Evolutionary conservation across 2,113 vertebrate genomes (phyloP).

Genomic region (Notiomystis cincta): DNA sequence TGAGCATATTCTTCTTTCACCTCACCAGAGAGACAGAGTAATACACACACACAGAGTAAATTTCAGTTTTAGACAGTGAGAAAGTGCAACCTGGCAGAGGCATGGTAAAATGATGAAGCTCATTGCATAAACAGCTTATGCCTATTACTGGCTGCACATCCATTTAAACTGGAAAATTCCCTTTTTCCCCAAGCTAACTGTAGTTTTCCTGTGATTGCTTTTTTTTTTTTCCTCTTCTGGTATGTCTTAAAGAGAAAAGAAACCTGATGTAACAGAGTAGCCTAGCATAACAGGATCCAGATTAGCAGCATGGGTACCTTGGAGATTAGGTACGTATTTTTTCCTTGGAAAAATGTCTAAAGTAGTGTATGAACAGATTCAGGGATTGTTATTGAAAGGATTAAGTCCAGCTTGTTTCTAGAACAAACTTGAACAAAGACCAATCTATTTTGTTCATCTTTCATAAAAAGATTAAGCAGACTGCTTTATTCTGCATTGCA

Average conservation of each 20-base stretch:
- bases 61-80: not conserved
- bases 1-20: not conserved
- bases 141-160: not conserved
- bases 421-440: slow-evolving; percentile 27
- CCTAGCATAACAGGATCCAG: not conserved
- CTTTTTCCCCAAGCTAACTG: not conserved
- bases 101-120: not conserved
- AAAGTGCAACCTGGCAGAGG: not conserved
- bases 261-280: not conserved
- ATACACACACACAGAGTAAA: not conserved
- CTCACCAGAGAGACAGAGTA: not conserved
- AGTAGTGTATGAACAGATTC: not conserved
- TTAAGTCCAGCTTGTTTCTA: not conserved
- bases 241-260: not conserved
- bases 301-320: not conserved
- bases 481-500: slow-evolving; percentile 16
- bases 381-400: not conserved
- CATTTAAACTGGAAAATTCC: not conserved
- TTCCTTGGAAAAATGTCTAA: not conserved
- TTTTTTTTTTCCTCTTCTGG: not conserved
- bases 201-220: not conserved
- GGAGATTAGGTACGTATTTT: not conserved
- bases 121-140: not conserved
- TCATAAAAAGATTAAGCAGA: slow-evolving; percentile 38
- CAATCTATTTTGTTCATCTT: slow-evolving; percentile 31